Evolutionary conservation across 37 sponge, comb jelly and placozoan species (phyloP), one percentile per base, ranked within the genome.

Genomic region (Crambe crambe): DNA sequence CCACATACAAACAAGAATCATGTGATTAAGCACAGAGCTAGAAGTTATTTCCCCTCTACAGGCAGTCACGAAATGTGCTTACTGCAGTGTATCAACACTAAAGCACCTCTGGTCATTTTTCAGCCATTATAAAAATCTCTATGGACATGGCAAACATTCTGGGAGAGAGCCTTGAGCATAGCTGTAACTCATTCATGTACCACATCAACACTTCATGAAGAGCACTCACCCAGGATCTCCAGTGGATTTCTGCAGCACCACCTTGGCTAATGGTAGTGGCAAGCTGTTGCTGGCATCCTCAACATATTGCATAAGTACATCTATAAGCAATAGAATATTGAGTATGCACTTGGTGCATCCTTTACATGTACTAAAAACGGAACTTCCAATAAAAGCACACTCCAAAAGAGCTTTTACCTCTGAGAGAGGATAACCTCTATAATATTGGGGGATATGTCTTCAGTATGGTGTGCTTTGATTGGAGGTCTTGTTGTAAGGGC

Each of bases 211-310:
- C 35, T 37, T 34, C 32, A 23, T 2, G 29, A 5, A 3, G n/a
- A n/a, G n/a, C n/a, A 40, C 80, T 69, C 26, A 80, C 80, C 80
- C 71, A 21, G 43, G 43, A 29, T 82, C 83, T 54, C 37, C 36
- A 2, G 35, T 1, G 17, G 70, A 17, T 22, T 26, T 58, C 41
- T 84, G 77, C 35, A 84, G 36, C 18, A 43, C 51, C 2, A 37
- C 85, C 41, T 84, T 77, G 26, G 78, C 85, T 3, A 84, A 22
- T 38, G 77, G 78, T 3, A 84, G 43, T 21, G 41, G 76, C 32
- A 62, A 25, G 6, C 54, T 54, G 57, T 75, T 74, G 27, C 0
- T 31, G 27, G 83, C 75, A 3, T 22, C 38, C 39, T 83, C 56
- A 2, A 74, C 57, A 51, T 83, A 83, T 30, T 56, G 25, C 6